Evolutionary conservation across 2,113 vertebrate genomes (phyloP), one percentile per base, ranked within the genome.

Genomic region (Corydoras maculifer): DNA sequence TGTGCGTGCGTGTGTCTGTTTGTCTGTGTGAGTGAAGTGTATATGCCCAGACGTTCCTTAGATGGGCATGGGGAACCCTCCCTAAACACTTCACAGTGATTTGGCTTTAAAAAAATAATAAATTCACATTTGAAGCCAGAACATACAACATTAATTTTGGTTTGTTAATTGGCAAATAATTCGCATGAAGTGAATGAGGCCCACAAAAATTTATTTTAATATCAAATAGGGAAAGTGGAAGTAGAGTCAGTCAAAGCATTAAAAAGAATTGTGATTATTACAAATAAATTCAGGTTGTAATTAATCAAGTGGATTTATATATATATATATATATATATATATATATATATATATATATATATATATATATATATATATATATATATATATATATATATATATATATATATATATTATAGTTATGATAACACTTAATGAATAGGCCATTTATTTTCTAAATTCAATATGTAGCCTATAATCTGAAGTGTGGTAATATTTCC

Each of bases 361-460:
- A 62, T 15, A 49, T 43, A 32, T 65, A 74, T 70, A 62, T 65
- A 62, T 15, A 49, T 43, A 32, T 65, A 74, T 70, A 62, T 65
- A 62, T 15, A 49, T 43, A 32, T 65, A 74, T 70, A 62, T 65
- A 62, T 15, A 49, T 43, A 32, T 65, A 74, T 70, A 62, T 65
- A 62, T 15, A 49, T 43, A 32, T 65, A 74, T 70, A 70, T 63
- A 72, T 69, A 80, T 73, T 73, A 70, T 58, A 51, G 74, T 58
- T 76, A 65, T 69, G 65, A 78, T 80, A 72, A 70, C 50, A 62
- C 64, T 70, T 51, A 60, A 80, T 78, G 76, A 80, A 80, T 69
- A 78, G 70, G 68, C 48, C 71, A 80, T 80, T 80, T 69, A 72
- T 80, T 74, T 80, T 78, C 68, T 35, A 72, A 80, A 80, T 74